These are phyloP conservation scores for Pteronura brasiliensis DNA, from an alignment of 2,113 vertebrate genomes.

Conservation along the genomic window DNA sequence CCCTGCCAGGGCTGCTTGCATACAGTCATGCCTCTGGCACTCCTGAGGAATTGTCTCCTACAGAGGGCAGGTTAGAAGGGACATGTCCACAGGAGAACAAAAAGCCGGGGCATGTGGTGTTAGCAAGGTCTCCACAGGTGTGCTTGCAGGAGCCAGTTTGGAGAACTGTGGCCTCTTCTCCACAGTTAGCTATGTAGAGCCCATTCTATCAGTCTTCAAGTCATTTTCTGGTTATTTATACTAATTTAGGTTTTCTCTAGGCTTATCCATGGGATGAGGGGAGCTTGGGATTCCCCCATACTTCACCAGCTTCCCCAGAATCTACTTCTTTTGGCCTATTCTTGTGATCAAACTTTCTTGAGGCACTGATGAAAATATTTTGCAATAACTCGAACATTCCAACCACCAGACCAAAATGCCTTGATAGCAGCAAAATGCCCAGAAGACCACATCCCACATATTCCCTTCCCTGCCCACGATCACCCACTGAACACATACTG, in stretches of 20 bases:
- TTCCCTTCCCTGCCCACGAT: neutral
- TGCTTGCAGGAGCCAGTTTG: neutral
- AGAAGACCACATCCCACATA: neutral
- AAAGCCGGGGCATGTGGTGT: rapidly evolving
- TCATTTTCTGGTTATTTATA: neutral
- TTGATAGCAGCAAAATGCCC: neutral
- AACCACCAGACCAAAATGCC: neutral
- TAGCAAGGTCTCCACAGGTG: neutral
- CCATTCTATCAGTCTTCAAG: neutral
- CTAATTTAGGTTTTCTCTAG: neutral
- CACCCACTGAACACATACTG: neutral
- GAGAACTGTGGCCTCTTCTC: neutral
- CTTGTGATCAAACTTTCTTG: neutral
- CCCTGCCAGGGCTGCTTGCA: neutral
- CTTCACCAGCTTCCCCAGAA: neutral
- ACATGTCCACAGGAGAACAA: neutral
- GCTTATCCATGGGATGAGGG: neutral
- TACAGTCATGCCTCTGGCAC: neutral
- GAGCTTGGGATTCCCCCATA: neutral
- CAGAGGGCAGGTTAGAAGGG: neutral
- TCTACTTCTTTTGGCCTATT: neutral
- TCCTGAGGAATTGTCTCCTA: neutral
- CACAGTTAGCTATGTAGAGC: neutral
- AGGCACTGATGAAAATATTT: neutral
- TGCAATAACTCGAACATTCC: neutral